Conservation (phyloP, 1,140 invertebrate genomes). For the Metaphire vulgaris region DNA sequence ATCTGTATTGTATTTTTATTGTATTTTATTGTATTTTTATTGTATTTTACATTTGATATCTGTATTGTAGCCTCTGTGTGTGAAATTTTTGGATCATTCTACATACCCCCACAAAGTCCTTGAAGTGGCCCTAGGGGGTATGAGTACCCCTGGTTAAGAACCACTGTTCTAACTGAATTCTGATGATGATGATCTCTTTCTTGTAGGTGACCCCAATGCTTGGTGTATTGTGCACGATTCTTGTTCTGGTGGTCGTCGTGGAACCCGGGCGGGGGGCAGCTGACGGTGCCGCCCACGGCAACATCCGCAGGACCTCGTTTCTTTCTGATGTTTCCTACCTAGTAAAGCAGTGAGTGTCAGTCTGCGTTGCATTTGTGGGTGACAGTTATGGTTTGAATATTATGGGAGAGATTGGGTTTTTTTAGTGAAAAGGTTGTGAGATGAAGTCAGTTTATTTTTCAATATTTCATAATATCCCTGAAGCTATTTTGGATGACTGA, state of each 20-base stretch:
- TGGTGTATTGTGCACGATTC: conserved; percentile 71
- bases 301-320: conserved; percentile 67
- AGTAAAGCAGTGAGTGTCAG: conserved; percentile 63
- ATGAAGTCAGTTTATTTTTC: not conserved
- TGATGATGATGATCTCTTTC: not conserved
- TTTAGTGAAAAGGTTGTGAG: not conserved
- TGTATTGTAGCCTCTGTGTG: too few relatives aligned
- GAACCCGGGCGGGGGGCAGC: conserved; percentile 83
- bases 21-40: too few relatives aligned
- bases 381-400: not conserved
- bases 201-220: conserved; percentile 74
- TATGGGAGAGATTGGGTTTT: not conserved
- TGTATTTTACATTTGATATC: too few relatives aligned
- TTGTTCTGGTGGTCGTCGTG: conserved; percentile 70
- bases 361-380: not conserved
- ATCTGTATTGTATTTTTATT: too few relatives aligned
- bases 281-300: conserved; percentile 63
- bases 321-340: conserved; percentile 66
- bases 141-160: too few relatives aligned
- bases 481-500: not conserved
- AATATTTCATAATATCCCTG: conserved; percentile 6
- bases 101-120: too few relatives aligned
- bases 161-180: too few relatives aligned
- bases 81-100: too few relatives aligned
- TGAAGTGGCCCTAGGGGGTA: too few relatives aligned